Evolutionary conservation across 2,113 vertebrate species (phyloP), one percentile per base, ranked within the genome.

Genomic region (Garra rufa): DNA sequence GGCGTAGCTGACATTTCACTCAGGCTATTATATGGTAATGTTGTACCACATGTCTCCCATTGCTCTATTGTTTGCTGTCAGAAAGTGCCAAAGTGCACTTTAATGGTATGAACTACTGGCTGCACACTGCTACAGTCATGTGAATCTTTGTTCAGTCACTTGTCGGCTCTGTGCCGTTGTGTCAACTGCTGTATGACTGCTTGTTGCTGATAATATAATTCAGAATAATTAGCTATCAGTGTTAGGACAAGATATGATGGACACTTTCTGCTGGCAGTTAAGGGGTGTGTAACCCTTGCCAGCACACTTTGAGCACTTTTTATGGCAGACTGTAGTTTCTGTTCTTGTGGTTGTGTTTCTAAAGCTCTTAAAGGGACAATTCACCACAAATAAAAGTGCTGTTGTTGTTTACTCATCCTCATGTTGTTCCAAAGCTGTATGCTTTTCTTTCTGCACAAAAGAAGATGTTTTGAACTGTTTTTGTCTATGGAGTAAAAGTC

Each of bases 51-150:
- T 48, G 77, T 80, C n/a, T 52, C 61, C 50, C 19, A 38, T 69
- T 70, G 63, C 63, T 81, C 19, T 82, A 8, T 71, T 82, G 80
- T 82, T 70, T 2, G 14, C 43, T 70, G 80, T 38, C 80, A 82
- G 44, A 70, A 82, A 82, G 80, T 82, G 65, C 65, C 46, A 70
- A 82, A 82, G 65, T 70, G 79, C 79, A 82, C 63, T 70, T 82
- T 82, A 69, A 70, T 70, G 28, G 63, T 69, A 11, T 52, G 63
- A 52, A 19, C 43, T 34, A 50, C 59, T 34, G 28, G 80, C 80
- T 80, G 5, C 24, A 24, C 13, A 41, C 75, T 77, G 75, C 75
- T 38, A 14, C 50, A n/a, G 43, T 55, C 63, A 70, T 82, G 61
- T 55, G 44, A 82, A 65, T 55, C 65, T 70, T 52, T 52, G 55